Base-by-base conservation (phyloP, 2,888 invertebrate genomes). In the Noctua fimbriata region DNA sequence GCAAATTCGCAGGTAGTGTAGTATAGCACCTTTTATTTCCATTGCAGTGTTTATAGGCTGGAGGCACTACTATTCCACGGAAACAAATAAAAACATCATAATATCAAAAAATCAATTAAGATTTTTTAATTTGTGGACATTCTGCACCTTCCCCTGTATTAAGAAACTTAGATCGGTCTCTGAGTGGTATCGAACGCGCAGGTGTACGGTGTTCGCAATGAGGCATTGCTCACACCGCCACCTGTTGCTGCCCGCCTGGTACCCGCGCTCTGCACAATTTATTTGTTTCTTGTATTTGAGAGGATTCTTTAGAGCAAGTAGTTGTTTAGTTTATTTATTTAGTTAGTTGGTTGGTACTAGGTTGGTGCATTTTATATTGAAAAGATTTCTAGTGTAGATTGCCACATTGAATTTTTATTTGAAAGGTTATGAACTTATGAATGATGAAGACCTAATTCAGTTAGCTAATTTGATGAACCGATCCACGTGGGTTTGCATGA, bases 221-320 rank as follows among this genome's bases (percentile, higher is more conserved):
- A 82, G 72, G 77, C 55, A 75, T 78, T 87, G 82, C 88, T 85
- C 79, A 82, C 84, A 86, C 83, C 79, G 60, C 83, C 86, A 88
- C 88, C 86, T 88, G 89, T 88, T 88, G 88, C 87, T 87, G 86
- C 12, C 47, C 41, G 81, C 89, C 84, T 24, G 49, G 84, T 89
- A 82, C 79, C 71, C 44, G 69, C 73, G 49, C 69, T 79, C 79
- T 41, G 79, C 66, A 83, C 32, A 79, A 85, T 87, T 82, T 87
- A 85, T 87, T 87, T 87, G 69, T 83, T 88, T 78, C 76, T 83
- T 83, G 71, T 76, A 63, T 87, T 85, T 78, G 77, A 71, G 63
- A 72, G 52, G 76, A 70, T 81, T 81, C 73, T 65, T 70, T 73
- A 72, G 7, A 63, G 65, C 75, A 65, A 65, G 10, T 36, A 69